These are phyloP conservation scores for Pachycephala philippinensis DNA, from an alignment of 2,113 vertebrate genomes.

Conservation along the genomic window DNA sequence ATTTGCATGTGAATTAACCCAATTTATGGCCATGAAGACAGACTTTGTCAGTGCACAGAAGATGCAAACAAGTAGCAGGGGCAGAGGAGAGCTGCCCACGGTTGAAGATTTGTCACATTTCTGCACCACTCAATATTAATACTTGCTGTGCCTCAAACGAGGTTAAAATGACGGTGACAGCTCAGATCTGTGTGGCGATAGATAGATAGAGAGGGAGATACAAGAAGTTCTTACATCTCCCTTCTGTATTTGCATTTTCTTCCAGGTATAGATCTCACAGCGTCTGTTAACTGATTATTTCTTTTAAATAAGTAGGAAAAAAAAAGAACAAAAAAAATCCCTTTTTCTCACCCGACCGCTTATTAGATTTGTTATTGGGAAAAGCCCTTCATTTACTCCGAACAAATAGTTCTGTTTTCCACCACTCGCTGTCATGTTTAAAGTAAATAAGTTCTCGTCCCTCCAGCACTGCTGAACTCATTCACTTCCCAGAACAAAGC, in stretches of 20 bases:
- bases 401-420: constrained; percentile 71
- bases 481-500: constrained; percentile 79
- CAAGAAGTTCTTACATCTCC: neutral
- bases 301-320: neutral
- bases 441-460: constrained; percentile 87
- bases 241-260: constrained; percentile 31
- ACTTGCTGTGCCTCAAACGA: neutral
- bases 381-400: constrained; percentile 55
- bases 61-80: neutral
- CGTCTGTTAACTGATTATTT: constrained; percentile 49
- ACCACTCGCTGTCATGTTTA: constrained; percentile 80
- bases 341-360: neutral
- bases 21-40: neutral
- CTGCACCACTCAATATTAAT: neutral
- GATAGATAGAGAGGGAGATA: neutral
- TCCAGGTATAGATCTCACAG: constrained; percentile 44
- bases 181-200: neutral
- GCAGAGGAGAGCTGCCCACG: neutral
- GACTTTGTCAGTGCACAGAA: neutral
- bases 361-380: constrained; percentile 52
- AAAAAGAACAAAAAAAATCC: neutral
- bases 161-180: neutral
- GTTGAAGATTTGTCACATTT: constrained; percentile 1
- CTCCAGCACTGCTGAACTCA: constrained; percentile 78
- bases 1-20: constrained; percentile 31